These are phyloP conservation scores for Saguinus imperator DNA, from an alignment of 2,113 vertebrate genomes.

Conservation along the genomic window DNA sequence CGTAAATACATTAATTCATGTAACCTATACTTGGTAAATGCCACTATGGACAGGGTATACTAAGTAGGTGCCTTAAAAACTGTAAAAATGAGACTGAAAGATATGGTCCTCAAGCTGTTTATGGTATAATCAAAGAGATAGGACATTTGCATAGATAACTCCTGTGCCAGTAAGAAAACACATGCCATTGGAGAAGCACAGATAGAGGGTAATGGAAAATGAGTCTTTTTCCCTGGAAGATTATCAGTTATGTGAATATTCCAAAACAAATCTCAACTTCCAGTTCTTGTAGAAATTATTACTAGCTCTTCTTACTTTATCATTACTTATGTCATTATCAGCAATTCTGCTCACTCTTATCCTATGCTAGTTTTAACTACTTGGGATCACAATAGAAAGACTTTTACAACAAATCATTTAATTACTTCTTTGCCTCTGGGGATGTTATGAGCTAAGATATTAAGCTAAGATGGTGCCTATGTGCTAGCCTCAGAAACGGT, in stretches of 20 bases:
- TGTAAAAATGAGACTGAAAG: neutral
- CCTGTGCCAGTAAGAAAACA: neutral
- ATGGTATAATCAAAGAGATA: neutral
- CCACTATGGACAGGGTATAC: neutral
- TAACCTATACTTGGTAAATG: neutral
- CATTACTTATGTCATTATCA: slow-evolving; percentile 14
- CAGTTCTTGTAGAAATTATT: slow-evolving; percentile 42
- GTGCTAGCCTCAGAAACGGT: slow-evolving; percentile 49
- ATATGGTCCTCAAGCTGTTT: neutral
- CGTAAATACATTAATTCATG: neutral
- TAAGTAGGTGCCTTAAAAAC: neutral
- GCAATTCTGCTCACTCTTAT: slow-evolving; percentile 38
- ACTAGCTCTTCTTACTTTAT: slow-evolving; percentile 4
- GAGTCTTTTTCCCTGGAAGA: neutral
- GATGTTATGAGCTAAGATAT: slow-evolving; percentile 52
- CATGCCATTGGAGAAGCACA: neutral
- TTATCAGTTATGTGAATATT: slow-evolving; percentile 40
- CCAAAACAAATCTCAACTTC: slow-evolving; percentile 50
- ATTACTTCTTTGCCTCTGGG: slow-evolving; percentile 56
- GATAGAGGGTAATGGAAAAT: neutral
- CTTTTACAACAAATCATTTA: slow-evolving; percentile 57
- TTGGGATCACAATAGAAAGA: slow-evolving; percentile 39
- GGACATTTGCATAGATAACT: neutral
- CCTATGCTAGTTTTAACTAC: slow-evolving; percentile 24
- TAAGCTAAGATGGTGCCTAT: slow-evolving; percentile 34